These are phyloP conservation scores for Arvicanthis niloticus DNA, from an alignment of 2,113 vertebrate genomes.

Conservation along the genomic window DNA sequence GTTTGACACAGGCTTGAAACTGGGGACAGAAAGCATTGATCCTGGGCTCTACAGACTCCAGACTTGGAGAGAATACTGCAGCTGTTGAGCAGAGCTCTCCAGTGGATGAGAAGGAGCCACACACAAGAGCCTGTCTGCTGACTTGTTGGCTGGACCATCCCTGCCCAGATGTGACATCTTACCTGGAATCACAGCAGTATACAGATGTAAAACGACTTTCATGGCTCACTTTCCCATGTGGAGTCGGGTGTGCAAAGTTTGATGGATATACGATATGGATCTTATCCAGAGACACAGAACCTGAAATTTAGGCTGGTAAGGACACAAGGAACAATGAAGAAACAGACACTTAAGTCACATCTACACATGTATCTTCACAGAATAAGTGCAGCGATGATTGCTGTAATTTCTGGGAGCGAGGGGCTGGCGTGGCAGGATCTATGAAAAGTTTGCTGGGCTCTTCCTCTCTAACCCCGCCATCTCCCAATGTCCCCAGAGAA, in stretches of 20 bases:
- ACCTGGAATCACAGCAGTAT: neutral
- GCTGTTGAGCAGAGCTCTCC: neutral
- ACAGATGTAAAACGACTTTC: neutral
- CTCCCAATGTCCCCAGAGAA: too few relatives aligned
- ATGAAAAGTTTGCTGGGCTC: neutral
- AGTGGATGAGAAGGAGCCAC: neutral
- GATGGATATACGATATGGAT: neutral
- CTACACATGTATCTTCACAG: neutral
- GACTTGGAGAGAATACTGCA: neutral
- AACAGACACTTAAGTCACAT: neutral
- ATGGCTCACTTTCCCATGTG: neutral
- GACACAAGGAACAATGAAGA: neutral
- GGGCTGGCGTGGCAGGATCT: neutral
- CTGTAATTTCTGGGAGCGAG: neutral
- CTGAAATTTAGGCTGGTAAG: neutral
- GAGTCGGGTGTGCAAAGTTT: neutral
- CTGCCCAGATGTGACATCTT: neutral
- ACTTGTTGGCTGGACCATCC: neutral
- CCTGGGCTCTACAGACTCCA: neutral
- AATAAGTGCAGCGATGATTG: neutral
- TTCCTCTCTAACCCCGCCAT: neutral
- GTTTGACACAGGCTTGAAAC: neutral
- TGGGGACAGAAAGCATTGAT: too few relatives aligned
- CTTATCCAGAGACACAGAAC: neutral
- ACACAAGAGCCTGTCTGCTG: neutral